Percentiles rank a stretch among this genome's conserved stretches.
Evolutionary conservation across 2,113 vertebrate species (phyloP).

Genomic region (Galeopterus variegatus): DNA sequence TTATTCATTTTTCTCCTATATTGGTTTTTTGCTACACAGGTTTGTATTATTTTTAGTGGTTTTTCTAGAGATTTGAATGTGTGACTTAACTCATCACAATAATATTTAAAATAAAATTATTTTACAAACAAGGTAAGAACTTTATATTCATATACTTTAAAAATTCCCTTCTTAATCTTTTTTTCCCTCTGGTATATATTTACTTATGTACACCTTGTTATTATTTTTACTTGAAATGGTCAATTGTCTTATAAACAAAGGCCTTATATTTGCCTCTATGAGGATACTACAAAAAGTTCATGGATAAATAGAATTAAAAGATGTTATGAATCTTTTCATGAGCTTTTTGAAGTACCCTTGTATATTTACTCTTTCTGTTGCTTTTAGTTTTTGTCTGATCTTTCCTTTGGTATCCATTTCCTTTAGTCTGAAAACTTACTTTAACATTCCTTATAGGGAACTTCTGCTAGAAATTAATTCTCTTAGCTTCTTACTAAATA

Average conservation of each 20-base stretch:
- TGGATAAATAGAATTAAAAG: too few species aligned
- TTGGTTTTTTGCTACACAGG: not conserved
- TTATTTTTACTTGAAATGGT: not conserved
- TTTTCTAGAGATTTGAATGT: constrained; percentile 9
- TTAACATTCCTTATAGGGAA: not conserved
- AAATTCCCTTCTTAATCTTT: not conserved
- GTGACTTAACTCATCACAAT: not conserved
- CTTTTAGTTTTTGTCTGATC: not conserved
- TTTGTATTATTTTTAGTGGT: not conserved
- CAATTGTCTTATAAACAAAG: not conserved
- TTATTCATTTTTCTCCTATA: not conserved
- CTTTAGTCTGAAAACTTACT: not conserved
- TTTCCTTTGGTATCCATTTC: not conserved
- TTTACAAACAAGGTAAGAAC: not conserved
- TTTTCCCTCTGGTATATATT: not conserved
- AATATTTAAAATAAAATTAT: not conserved
- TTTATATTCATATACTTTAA: not conserved
- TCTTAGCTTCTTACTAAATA: not conserved
- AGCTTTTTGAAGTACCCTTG: too few species aligned
- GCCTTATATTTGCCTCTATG: not conserved
- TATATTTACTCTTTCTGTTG: not conserved
- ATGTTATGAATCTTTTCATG: too few species aligned
- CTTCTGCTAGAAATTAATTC: not conserved
- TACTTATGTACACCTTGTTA: not conserved
- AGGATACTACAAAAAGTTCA: too few species aligned